Conservation (phyloP, 2,113 vertebrate genomes). For the Mystacornis crossleyi region DNA sequence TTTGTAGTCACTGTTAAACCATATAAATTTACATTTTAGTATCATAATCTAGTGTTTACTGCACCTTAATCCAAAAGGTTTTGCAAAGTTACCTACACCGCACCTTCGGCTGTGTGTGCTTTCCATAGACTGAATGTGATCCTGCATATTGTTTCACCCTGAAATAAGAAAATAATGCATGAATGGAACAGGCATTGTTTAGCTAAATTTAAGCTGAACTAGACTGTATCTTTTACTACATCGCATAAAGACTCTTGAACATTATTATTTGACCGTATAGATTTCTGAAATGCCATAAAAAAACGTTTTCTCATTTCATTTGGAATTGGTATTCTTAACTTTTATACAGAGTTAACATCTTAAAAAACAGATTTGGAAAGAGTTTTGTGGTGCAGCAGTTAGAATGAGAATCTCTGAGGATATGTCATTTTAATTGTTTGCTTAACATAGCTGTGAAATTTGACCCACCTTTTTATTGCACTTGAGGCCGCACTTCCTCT, state of each 20-base stretch:
- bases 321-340: background rate
- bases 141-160: background rate
- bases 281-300: background rate
- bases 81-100: background rate
- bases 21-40: background rate
- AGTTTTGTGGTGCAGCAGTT: background rate
- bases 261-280: background rate
- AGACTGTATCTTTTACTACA: background rate
- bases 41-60: background rate
- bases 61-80: background rate
- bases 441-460: constrained; percentile 10
- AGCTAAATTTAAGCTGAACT: background rate
- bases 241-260: background rate
- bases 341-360: background rate
- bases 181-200: background rate
- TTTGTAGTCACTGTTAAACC: background rate
- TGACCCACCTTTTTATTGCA: background rate
- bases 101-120: background rate
- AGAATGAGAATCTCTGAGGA: background rate
- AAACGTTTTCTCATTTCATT: background rate
- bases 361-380: background rate
- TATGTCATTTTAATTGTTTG: background rate
- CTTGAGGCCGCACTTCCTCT: background rate
- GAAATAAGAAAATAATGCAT: background rate
- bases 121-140: background rate